Percentiles rank a stretch among this genome's conserved stretches.
Evolutionary conservation across 1,140 invertebrate species (phyloP).

Genomic region (Alviniconcha marisindica): DNA sequence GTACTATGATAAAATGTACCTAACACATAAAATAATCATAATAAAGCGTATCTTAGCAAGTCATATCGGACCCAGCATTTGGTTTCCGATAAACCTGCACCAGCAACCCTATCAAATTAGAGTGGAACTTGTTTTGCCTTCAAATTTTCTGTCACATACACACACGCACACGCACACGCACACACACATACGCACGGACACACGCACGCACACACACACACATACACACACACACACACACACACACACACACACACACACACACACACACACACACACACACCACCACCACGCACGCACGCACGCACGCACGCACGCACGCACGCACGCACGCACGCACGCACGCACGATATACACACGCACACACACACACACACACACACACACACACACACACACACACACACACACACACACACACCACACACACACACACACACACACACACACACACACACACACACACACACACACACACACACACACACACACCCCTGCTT

Average conservation of each 20-base stretch:
- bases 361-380: conserved; percentile 29
- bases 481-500: no score
- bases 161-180: conserved; percentile 1
- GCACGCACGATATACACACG: conserved; percentile 10
- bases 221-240: conserved; percentile 10
- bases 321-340: conserved; percentile 18
- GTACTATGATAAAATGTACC: no score
- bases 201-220: background rate
- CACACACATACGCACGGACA: background rate
- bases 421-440: no score
- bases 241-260: background rate
- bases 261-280: conserved; percentile 1
- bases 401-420: background rate
- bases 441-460: no score
- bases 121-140: no score
- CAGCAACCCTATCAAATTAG: no score
- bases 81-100: no score
- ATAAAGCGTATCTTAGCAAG: no score
- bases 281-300: no score
- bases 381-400: conserved; percentile 1
- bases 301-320: conserved; percentile 21
- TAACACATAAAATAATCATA: no score
- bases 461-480: no score
- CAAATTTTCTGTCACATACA: background rate
- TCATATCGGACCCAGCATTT: no score